phyloP scores from a whole-genome alignment of 2,888 invertebrate species.

The Cantharis rustica region DNA sequence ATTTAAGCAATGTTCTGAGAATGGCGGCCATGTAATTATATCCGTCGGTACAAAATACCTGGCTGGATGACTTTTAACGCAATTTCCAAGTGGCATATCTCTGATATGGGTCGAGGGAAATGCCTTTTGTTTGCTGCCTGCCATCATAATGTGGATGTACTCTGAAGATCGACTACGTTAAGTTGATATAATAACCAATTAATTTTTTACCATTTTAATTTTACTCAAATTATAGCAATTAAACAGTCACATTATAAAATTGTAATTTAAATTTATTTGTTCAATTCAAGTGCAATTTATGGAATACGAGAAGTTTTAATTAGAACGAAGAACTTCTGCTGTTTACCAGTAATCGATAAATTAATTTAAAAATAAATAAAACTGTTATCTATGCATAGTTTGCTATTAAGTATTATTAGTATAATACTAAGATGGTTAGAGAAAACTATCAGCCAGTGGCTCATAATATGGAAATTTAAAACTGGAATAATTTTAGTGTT shows the following conservation, averaged over 20 bases:
- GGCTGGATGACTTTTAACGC: slow-evolving; percentile 56
- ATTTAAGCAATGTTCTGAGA: slow-evolving; percentile 44
- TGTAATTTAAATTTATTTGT: background rate
- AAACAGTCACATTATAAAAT: background rate
- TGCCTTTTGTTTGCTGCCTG: slow-evolving; percentile 53
- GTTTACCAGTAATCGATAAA: no score
- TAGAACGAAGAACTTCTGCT: background rate
- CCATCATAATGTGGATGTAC: slow-evolving; percentile 44
- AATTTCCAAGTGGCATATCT: slow-evolving; percentile 57
- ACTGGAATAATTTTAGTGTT: background rate
- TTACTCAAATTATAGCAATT: background rate
- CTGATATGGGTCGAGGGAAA: slow-evolving; percentile 55
- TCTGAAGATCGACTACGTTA: slow-evolving; percentile 21
- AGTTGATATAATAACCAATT: slow-evolving; percentile 5
- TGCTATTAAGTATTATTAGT: no score
- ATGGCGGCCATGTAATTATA: slow-evolving; percentile 54
- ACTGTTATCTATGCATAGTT: no score
- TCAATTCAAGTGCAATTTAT: background rate
- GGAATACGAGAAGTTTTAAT: background rate
- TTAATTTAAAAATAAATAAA: no score
- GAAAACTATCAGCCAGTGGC: no score
- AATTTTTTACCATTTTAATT: background rate
- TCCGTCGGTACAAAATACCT: slow-evolving; percentile 50
- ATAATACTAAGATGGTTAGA: no score
- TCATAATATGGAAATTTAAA: no score